A percentile compares a stretch with the other conserved stretches of the same genome.
Evolutionary conservation across 1,140 invertebrate genomes (phyloP).

Genomic region (Ctenoplectra terminalis): DNA sequence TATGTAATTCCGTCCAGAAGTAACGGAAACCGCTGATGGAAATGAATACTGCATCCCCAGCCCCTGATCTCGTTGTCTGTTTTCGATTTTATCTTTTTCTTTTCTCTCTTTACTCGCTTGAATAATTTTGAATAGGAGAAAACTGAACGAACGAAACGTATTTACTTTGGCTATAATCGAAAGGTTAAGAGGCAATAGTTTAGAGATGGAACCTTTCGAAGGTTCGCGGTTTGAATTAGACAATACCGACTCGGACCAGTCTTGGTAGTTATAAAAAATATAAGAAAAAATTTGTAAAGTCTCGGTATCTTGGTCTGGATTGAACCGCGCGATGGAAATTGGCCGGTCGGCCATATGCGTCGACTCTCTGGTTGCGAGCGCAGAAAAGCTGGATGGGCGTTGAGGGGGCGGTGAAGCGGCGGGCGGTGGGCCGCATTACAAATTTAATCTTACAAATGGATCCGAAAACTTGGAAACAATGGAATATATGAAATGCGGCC

Average conservation of each 20-base stretch:
- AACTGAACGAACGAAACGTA: no score
- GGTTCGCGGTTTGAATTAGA: background rate
- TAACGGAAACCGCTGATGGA: constrained; percentile 50
- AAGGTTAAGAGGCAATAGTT: no score
- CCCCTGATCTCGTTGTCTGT: background rate
- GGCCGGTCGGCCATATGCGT: constrained; percentile 80
- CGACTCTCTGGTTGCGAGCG: constrained; percentile 67
- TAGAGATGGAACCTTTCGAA: no score
- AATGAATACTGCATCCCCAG: constrained; percentile 25
- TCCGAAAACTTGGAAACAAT: constrained; percentile 84
- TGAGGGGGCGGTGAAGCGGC: constrained; percentile 24
- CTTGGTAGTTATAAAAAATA: background rate
- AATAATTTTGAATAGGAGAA: background rate
- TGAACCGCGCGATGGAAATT: constrained; percentile 73
- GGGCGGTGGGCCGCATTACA: constrained; percentile 78
- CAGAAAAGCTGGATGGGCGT: constrained; percentile 62
- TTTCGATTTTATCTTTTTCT: background rate
- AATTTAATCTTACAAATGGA: constrained; percentile 85
- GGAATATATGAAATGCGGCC: constrained; percentile 83
- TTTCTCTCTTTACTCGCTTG: background rate
- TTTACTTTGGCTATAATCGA: no score
- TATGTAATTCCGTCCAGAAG: constrained; percentile 65
- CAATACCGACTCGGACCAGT: background rate
- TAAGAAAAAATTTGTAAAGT: background rate
- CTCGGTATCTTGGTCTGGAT: constrained; percentile 5